Percentiles rank a stretch among this genome's conserved stretches.
Conservation (phyloP, 30 jellyfish, hydroid and myxozoan species). For the Hydractinia symbiolongicarpus region DNA sequence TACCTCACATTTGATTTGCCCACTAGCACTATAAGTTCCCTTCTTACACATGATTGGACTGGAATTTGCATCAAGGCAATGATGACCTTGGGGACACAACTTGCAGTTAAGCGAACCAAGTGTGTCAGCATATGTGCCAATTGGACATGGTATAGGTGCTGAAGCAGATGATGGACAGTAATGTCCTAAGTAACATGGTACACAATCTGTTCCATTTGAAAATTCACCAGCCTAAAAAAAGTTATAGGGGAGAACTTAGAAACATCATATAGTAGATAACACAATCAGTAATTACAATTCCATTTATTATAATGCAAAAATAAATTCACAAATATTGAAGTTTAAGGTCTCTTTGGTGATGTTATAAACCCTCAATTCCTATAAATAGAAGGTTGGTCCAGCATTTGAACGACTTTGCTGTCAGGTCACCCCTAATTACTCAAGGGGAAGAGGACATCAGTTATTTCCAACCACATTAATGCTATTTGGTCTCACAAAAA, state of each 20-base stretch:
- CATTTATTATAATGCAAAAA: no score
- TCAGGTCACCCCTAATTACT: no score
- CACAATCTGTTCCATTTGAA: slow-evolving; percentile 76
- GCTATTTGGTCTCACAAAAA: no score
- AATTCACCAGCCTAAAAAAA: slow-evolving; percentile 47
- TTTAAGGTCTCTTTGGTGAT: no score
- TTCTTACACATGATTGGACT: slow-evolving; percentile 62
- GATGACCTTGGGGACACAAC: slow-evolving; percentile 80
- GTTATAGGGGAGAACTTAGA: neutral
- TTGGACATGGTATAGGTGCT: slow-evolving; percentile 71
- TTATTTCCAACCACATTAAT: no score
- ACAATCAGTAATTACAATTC: no score
- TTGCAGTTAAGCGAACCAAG: slow-evolving; percentile 49
- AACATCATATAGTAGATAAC: no score
- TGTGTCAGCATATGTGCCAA: slow-evolving; percentile 69
- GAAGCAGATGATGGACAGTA: slow-evolving; percentile 63
- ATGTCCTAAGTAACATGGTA: slow-evolving; percentile 54
- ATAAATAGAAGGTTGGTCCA: no score
- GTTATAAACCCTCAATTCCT: no score
- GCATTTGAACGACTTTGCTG: no score
- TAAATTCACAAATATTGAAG: no score
- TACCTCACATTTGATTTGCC: slow-evolving; percentile 63
- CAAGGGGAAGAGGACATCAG: no score
- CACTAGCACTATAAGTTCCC: slow-evolving; percentile 72
- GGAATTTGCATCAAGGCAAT: slow-evolving; percentile 56